Evolutionary conservation across 2,888 invertebrate genomes (phyloP).

Genomic region (Tillus elongatus): DNA sequence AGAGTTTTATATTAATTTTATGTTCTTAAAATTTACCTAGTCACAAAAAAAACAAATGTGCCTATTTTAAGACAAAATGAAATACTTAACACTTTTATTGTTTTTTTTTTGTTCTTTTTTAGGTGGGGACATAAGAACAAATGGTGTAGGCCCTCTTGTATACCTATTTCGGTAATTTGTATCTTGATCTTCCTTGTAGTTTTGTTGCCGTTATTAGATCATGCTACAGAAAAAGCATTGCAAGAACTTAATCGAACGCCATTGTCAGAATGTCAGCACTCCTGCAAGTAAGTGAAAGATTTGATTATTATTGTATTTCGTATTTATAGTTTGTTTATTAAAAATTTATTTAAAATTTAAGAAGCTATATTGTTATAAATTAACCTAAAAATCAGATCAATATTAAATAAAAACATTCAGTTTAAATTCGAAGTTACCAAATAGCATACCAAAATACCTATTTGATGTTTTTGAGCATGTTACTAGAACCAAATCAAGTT

Average conservation of each 20-base stretch:
- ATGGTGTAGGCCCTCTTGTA: conserved; percentile 76
- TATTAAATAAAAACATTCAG: conserved; percentile 1
- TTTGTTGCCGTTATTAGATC: conserved; percentile 63
- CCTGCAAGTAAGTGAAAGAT: conserved; percentile 55
- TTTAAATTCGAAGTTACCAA: conserved; percentile 6
- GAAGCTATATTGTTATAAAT: not conserved
- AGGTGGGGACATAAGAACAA: conserved; percentile 51
- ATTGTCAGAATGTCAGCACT: conserved; percentile 47
- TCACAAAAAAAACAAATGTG: too few species aligned
- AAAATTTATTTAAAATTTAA: too few species aligned
- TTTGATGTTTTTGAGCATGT: too few species aligned
- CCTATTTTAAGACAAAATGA: too few species aligned
- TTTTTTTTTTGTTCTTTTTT: too few species aligned
- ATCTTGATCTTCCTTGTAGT: conserved; percentile 72
- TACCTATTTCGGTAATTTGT: conserved; percentile 72
- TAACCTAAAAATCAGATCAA: not conserved
- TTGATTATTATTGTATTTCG: too few species aligned
- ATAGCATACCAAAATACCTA: too few species aligned
- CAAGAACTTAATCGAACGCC: conserved; percentile 26
- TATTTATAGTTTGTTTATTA: too few species aligned
- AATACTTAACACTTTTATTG: too few species aligned
- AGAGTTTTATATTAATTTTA: too few species aligned
- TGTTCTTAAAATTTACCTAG: too few species aligned
- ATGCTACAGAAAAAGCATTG: conserved; percentile 49
- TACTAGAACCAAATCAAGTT: too few species aligned